Conservation (phyloP, 2,888 invertebrate species). For the Pandemis cinnamomeana region DNA sequence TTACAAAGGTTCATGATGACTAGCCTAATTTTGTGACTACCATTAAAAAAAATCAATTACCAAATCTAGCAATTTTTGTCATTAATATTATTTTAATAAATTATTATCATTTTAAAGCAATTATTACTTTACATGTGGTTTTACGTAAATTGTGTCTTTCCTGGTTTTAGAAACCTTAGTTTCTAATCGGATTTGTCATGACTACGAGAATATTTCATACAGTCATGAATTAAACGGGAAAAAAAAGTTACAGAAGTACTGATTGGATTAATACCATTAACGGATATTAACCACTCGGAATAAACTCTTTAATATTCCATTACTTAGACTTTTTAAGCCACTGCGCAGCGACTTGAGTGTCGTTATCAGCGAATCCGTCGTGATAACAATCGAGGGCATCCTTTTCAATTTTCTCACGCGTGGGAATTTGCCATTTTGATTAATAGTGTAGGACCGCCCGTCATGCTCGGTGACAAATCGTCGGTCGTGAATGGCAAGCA, state of each 20-base stretch:
- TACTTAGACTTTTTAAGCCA: neutral
- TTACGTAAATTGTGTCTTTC: too few species aligned
- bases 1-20: neutral
- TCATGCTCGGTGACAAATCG: slow-evolving; percentile 17
- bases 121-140: too few species aligned
- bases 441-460: slow-evolving; percentile 15
- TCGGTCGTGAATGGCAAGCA: slow-evolving; percentile 4
- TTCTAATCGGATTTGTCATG: too few species aligned
- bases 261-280: neutral
- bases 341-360: slow-evolving; percentile 4
- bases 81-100: too few species aligned
- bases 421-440: slow-evolving; percentile 20
- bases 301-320: neutral
- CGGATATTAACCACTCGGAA: neutral
- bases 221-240: too few species aligned
- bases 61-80: too few species aligned
- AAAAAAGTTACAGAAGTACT: neutral
- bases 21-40: neutral
- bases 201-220: too few species aligned
- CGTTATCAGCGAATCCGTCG: slow-evolving; percentile 2
- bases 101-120: too few species aligned
- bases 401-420: slow-evolving; percentile 11
- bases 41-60: too few species aligned
- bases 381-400: slow-evolving; percentile 19
- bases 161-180: too few species aligned